Evolutionary conservation across 2,888 invertebrate species (phyloP).

Genomic region (Branchinecta sandiegonensis): DNA sequence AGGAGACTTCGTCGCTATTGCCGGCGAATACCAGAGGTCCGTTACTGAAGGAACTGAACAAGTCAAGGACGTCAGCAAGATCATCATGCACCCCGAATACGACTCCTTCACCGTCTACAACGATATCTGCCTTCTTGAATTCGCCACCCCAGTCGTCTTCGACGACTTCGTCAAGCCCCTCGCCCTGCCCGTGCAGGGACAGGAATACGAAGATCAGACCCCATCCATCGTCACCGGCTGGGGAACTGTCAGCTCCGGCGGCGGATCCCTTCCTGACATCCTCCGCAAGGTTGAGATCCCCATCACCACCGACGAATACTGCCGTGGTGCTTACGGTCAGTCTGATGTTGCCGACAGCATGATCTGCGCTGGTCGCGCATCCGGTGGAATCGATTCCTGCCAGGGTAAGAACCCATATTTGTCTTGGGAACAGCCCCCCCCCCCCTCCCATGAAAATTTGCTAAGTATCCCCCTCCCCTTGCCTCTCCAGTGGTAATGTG

Average conservation of each 20-base stretch:
- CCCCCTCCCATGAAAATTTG: too few species aligned
- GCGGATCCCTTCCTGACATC: constrained; percentile 19
- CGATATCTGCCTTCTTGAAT: constrained; percentile 52
- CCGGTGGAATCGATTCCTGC: constrained; percentile 24
- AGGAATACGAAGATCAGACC: constrained; percentile 28
- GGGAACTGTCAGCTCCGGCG: constrained; percentile 36
- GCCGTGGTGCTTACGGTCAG: constrained; percentile 34
- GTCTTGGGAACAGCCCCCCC: too few species aligned
- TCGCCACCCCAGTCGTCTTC: constrained; percentile 41
- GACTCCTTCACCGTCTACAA: constrained; percentile 31
- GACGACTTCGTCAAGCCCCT: constrained; percentile 42
- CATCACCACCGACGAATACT: constrained; percentile 37
- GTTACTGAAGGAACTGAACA: constrained; percentile 4
- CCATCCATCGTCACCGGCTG: constrained; percentile 38
- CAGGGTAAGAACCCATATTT: constrained; percentile 26
- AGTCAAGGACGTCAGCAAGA: neutral
- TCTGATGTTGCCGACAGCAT: constrained; percentile 37
- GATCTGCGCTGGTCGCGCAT: constrained; percentile 25
- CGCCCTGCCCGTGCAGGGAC: constrained; percentile 38
- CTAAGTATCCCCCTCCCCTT: too few species aligned
- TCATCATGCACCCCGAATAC: constrained; percentile 19
- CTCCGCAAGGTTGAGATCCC: constrained; percentile 37
- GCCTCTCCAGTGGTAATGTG: too few species aligned
- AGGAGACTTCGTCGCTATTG: constrained; percentile 6
- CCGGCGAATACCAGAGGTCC: constrained; percentile 16